These are phyloP conservation scores for Gymnoscopelus microlampas DNA, from an alignment of 2,797 vertebrate species.

Conservation along the genomic window DNA sequence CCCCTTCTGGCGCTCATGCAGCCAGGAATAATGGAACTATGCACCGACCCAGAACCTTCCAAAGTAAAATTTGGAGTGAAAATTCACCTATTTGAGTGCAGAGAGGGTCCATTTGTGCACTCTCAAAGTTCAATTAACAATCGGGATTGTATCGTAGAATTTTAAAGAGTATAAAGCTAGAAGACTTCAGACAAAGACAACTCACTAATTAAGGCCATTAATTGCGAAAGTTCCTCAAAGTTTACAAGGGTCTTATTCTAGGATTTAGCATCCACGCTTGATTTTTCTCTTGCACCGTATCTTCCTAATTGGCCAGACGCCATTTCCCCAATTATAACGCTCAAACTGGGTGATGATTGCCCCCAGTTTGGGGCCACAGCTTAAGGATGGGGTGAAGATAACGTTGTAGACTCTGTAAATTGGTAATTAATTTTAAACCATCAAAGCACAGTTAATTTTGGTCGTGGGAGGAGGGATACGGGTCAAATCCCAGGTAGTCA, in stretches of 20 bases:
- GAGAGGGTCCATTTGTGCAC: too few relatives aligned
- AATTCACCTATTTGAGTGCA: too few relatives aligned
- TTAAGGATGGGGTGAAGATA: conserved; percentile 68
- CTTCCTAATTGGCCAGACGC: conserved; percentile 62
- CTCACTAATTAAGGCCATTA: conserved; percentile 67
- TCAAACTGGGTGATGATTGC: conserved; percentile 60
- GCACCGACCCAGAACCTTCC: conserved; percentile 35
- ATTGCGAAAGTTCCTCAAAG: conserved; percentile 61
- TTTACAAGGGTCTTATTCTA: conserved; percentile 66
- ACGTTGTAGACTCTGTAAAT: conserved; percentile 70
- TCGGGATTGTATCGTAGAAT: background rate
- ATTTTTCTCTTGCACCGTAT: conserved; percentile 41
- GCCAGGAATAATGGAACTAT: conserved; percentile 27
- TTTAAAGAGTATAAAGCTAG: conserved; percentile 37
- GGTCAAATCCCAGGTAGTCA: conserved; percentile 74
- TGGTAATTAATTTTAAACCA: conserved; percentile 78
- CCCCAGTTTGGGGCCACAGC: conserved; percentile 63
- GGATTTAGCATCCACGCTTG: conserved; percentile 58
- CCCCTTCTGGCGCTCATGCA: conserved; percentile 54
- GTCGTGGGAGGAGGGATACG: conserved; percentile 62
- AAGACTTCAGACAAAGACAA: conserved; percentile 62
- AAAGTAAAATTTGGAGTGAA: too few relatives aligned
- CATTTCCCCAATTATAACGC: conserved; percentile 64
- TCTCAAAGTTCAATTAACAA: too few relatives aligned
- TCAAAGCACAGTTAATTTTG: conserved; percentile 75